These are phyloP conservation scores for Drosophila kepulauana DNA, from an alignment of 1,140 invertebrate genomes.

Conservation along the genomic window DNA sequence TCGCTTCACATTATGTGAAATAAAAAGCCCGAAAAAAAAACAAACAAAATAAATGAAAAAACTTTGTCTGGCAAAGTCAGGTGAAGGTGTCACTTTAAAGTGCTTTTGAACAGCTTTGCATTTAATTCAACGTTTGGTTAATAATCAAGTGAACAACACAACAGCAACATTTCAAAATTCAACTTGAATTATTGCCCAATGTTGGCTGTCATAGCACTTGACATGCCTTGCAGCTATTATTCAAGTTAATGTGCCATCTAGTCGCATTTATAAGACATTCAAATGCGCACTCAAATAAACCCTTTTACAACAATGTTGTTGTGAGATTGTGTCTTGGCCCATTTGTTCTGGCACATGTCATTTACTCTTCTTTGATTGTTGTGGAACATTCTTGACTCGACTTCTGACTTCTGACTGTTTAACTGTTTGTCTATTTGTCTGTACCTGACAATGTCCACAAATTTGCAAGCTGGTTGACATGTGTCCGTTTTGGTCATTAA, in stretches of 20 bases:
- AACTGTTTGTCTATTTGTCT: no score
- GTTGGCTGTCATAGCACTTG: slow-evolving; percentile 22
- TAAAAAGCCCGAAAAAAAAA: slow-evolving; percentile 49
- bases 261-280: slow-evolving; percentile 4
- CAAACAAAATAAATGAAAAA: slow-evolving; percentile 35
- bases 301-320: slow-evolving; percentile 32
- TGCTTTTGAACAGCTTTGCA: background rate
- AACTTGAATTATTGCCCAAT: slow-evolving; percentile 24
- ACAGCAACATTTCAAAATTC: background rate
- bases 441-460: slow-evolving; percentile 52
- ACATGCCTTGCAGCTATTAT: slow-evolving; percentile 27
- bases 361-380: slow-evolving; percentile 19
- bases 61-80: slow-evolving; percentile 23
- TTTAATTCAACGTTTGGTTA: background rate
- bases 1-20: slow-evolving; percentile 68
- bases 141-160: background rate
- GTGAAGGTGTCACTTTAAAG: slow-evolving; percentile 24
- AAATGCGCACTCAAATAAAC: slow-evolving; percentile 31
- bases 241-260: slow-evolving; percentile 42
- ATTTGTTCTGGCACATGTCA: slow-evolving; percentile 43
- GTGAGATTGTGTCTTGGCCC: slow-evolving; percentile 41
- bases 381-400: background rate
- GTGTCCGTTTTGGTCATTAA: slow-evolving; percentile 58
- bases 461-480: slow-evolving; percentile 58
- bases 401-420: background rate